Conservation (phyloP, 2,888 invertebrate species). For the Tribolium freemani region DNA sequence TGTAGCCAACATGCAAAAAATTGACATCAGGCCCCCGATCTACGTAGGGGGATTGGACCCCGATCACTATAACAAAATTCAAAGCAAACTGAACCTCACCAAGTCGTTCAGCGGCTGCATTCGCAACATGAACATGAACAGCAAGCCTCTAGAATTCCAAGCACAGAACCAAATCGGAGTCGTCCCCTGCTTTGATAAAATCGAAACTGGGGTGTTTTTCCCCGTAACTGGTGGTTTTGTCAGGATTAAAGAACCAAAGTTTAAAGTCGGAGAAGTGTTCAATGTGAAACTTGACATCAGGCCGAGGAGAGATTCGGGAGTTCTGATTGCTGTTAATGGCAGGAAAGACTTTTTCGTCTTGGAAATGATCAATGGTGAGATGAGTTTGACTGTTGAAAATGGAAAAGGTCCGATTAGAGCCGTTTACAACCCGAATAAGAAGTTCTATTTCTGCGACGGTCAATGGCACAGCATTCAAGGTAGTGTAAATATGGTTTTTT, state of each 20-base stretch:
- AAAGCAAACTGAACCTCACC: slow-evolving; percentile 64
- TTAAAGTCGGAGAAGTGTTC: slow-evolving; percentile 83
- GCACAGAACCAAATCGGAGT: slow-evolving; percentile 71
- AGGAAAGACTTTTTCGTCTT: slow-evolving; percentile 86
- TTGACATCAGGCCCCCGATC: slow-evolving; percentile 79
- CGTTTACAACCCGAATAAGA: slow-evolving; percentile 75
- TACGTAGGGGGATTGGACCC: slow-evolving; percentile 86
- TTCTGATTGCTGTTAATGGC: slow-evolving; percentile 89
- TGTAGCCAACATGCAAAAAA: slow-evolving; percentile 61
- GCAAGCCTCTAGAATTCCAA: slow-evolving; percentile 75
- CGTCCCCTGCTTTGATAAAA: slow-evolving; percentile 83
- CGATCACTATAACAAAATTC: slow-evolving; percentile 66
- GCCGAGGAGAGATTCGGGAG: slow-evolving; percentile 86
- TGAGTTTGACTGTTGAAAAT: slow-evolving; percentile 87
- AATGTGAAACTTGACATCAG: slow-evolving; percentile 88
- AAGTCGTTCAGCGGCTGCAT: slow-evolving; percentile 89
- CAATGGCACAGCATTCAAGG: slow-evolving; percentile 92
- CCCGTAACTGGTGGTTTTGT: slow-evolving; percentile 78
- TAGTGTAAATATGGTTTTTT: slow-evolving; percentile 56
- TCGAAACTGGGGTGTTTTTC: slow-evolving; percentile 89
- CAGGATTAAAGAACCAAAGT: slow-evolving; percentile 76
- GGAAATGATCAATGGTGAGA: slow-evolving; percentile 88
- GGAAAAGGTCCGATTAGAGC: slow-evolving; percentile 86
- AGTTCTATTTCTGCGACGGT: slow-evolving; percentile 89
- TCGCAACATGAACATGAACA: slow-evolving; percentile 81